Evolutionary conservation across 2,888 invertebrate species (phyloP).

Genomic region (Danaus chrysippus): DNA sequence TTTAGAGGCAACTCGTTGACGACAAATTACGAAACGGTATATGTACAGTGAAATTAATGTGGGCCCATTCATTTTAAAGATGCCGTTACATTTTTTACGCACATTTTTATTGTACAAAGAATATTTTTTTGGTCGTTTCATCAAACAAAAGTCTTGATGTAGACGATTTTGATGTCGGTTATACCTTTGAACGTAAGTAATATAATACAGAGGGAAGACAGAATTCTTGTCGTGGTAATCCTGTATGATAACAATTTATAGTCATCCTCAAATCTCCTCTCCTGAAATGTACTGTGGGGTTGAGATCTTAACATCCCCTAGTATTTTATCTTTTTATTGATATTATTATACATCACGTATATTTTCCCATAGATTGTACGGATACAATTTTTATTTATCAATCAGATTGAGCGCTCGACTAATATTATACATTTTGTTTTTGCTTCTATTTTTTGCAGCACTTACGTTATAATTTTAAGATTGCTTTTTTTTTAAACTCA

Average conservation of each 20-base stretch:
- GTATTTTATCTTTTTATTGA: constrained; percentile 5
- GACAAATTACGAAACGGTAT: too few relatives aligned
- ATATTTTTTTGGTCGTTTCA: neutral
- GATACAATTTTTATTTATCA: neutral
- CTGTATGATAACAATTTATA: constrained; percentile 15
- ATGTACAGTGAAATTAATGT: too few relatives aligned
- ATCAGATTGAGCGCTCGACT: too few relatives aligned
- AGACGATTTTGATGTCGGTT: neutral
- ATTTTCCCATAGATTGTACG: neutral
- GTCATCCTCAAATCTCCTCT: constrained; percentile 12
- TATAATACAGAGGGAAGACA: neutral
- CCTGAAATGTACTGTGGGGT: constrained; percentile 9
- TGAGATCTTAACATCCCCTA: constrained; percentile 1
- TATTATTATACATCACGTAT: constrained; percentile 1
- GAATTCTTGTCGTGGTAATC: neutral
- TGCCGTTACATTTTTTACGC: too few relatives aligned
- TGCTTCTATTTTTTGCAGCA: too few relatives aligned
- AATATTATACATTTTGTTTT: too few relatives aligned
- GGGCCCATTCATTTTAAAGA: too few relatives aligned
- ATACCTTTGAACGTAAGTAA: neutral
- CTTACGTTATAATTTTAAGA: too few relatives aligned
- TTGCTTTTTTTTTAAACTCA: too few relatives aligned
- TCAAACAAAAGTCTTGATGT: neutral
- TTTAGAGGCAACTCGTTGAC: constrained; percentile 10
- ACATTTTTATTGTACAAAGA: too few relatives aligned